Percentiles rank a stretch among this genome's conserved stretches.
These are phyloP conservation scores for Mormyrus lacerda DNA, from an alignment of 2,113 vertebrate species.

Conservation along the genomic window DNA sequence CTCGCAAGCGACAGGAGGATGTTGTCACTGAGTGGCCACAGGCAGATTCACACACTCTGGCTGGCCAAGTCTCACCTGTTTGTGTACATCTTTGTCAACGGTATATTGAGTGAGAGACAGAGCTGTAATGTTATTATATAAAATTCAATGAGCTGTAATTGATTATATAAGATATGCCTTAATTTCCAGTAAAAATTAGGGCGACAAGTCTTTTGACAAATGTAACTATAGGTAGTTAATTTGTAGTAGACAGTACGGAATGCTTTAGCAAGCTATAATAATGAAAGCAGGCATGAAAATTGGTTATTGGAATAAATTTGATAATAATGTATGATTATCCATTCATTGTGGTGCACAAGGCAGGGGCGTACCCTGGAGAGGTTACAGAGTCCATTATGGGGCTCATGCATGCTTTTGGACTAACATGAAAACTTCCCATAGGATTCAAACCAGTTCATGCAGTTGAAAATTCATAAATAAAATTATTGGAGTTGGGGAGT, in stretches of 20 bases:
- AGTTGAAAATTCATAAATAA: not conserved
- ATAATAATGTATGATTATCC: not conserved
- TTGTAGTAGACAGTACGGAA: not conserved
- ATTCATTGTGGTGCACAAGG: not conserved
- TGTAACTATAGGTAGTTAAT: not conserved
- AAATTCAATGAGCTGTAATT: not conserved
- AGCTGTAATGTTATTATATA: not conserved
- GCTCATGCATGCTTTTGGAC: not conserved
- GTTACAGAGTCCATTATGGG: not conserved
- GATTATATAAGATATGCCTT: not conserved
- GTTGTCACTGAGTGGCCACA: not conserved
- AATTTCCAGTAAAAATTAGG: not conserved
- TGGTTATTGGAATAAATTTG: not conserved
- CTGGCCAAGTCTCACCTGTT: conserved; percentile 1
- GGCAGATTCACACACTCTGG: not conserved
- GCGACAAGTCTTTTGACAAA: not conserved
- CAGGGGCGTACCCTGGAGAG: not conserved
- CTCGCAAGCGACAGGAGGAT: not conserved
- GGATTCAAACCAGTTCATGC: not conserved
- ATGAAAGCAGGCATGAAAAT: not conserved
- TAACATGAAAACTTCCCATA: not conserved
- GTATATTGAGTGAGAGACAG: not conserved
- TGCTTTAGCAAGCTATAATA: not conserved
- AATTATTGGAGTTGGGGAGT: not conserved
- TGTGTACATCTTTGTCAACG: not conserved